These are phyloP conservation scores for Leptopterna dolabrata DNA, from an alignment of 2,888 invertebrate genomes.

Conservation along the genomic window DNA sequence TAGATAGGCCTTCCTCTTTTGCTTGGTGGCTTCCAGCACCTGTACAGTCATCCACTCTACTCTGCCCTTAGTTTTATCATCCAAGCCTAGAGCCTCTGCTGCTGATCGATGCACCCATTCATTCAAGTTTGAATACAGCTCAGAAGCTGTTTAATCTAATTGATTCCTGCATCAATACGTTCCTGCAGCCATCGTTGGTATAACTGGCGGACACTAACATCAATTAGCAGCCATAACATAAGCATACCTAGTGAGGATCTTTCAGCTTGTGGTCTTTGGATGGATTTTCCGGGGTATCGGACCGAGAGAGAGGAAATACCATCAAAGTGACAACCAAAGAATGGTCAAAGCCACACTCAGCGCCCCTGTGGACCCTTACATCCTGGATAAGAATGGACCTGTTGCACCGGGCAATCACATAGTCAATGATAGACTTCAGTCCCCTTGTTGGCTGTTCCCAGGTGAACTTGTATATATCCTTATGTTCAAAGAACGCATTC, in stretches of 20 bases:
- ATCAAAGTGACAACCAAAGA: no score
- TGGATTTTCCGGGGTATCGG: no score
- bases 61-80: no score
- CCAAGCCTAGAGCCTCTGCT: no score
- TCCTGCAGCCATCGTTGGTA: neutral
- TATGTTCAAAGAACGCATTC: neutral
- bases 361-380: neutral
- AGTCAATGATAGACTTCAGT: neutral
- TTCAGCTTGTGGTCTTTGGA: no score
- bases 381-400: neutral
- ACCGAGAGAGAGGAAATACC: no score
- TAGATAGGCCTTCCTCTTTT: no score
- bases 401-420: neutral
- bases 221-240: neutral
- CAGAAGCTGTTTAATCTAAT: no score
- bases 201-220: neutral
- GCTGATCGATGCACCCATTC: no score
- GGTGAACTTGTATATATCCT: neutral
- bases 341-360: neutral
- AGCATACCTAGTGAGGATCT: neutral
- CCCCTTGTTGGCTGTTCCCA: neutral
- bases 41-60: no score
- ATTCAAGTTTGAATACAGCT: no score
- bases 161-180: neutral
- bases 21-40: no score